Conservation (phyloP, 2,797 vertebrate species). For the Cyprinella venusta region DNA sequence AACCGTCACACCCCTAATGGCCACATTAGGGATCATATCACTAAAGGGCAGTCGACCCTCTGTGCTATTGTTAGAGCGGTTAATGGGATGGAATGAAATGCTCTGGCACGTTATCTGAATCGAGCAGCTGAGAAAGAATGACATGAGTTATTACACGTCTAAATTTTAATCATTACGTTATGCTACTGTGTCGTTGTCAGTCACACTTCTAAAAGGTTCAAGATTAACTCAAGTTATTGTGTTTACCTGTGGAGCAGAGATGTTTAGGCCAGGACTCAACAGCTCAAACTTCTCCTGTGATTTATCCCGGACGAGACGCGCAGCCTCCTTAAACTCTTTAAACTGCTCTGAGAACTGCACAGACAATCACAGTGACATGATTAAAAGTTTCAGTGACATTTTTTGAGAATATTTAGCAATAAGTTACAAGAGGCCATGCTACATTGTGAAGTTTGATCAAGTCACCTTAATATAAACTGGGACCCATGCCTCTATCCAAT, state of each 20-base stretch:
- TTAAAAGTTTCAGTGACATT: background rate
- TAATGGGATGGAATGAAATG: constrained; percentile 15
- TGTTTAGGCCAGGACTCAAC: constrained; percentile 85
- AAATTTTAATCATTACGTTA: background rate
- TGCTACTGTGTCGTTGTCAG: background rate
- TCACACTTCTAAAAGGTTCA: background rate
- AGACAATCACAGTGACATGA: constrained; percentile 34
- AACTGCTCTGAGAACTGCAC: constrained; percentile 94
- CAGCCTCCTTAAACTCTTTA: constrained; percentile 93
- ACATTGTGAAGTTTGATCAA: background rate
- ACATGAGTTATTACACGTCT: background rate
- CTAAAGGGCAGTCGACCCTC: background rate
- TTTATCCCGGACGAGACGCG: constrained; percentile 89
- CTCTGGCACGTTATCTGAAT: background rate
- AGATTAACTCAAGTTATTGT: background rate
- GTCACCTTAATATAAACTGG: background rate
- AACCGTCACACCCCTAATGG: too few species aligned
- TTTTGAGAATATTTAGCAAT: background rate
- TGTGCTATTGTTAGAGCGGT: constrained; percentile 7
- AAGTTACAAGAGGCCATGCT: background rate
- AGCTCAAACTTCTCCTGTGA: constrained; percentile 94
- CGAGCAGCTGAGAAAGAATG: background rate
- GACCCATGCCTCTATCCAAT: too few species aligned
- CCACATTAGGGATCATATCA: background rate
- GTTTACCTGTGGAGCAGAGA: constrained; percentile 89